A percentile compares a stretch with the other conserved stretches of the same genome.
These are phyloP conservation scores for Melanotaenia maccullochi DNA, from an alignment of 2,797 vertebrate species.

Conservation along the genomic window DNA sequence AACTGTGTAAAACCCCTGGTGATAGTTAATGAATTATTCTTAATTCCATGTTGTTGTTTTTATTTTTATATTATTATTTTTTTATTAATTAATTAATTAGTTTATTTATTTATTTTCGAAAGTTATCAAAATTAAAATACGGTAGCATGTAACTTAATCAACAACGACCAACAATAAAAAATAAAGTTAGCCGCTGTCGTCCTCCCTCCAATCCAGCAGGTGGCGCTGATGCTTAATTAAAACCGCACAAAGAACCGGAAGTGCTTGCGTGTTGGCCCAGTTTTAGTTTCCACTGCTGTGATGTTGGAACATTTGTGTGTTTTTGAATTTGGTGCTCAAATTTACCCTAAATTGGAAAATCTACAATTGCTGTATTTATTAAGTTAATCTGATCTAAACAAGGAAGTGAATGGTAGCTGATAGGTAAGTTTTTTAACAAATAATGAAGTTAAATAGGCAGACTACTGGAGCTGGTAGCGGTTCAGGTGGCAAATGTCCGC, in stretches of 20 bases:
- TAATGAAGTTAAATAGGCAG: not conserved
- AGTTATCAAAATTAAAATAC: no score
- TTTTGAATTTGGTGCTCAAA: not conserved
- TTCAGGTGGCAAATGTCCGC: conserved; percentile 46
- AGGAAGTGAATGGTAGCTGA: not conserved
- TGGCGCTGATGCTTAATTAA: not conserved
- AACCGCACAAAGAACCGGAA: conserved; percentile 30
- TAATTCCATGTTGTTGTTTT: no score
- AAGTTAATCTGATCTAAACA: no score
- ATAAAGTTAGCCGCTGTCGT: not conserved
- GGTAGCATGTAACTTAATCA: no score
- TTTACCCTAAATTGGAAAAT: not conserved
- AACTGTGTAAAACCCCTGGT: no score
- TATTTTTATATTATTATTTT: no score
- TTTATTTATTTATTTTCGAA: no score
- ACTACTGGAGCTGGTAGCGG: conserved; percentile 9
- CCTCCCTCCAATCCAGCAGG: not conserved
- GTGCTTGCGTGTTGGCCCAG: not conserved
- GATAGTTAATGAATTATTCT: no score
- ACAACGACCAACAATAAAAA: no score
- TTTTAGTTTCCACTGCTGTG: conserved; percentile 24
- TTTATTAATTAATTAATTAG: no score
- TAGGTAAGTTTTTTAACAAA: conserved; percentile 39
- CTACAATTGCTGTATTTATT: not conserved
- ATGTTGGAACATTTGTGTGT: conserved; percentile 26